phyloP scores from a whole-genome alignment of 2,113 vertebrate species.

The Malaclemys terrapin region DNA sequence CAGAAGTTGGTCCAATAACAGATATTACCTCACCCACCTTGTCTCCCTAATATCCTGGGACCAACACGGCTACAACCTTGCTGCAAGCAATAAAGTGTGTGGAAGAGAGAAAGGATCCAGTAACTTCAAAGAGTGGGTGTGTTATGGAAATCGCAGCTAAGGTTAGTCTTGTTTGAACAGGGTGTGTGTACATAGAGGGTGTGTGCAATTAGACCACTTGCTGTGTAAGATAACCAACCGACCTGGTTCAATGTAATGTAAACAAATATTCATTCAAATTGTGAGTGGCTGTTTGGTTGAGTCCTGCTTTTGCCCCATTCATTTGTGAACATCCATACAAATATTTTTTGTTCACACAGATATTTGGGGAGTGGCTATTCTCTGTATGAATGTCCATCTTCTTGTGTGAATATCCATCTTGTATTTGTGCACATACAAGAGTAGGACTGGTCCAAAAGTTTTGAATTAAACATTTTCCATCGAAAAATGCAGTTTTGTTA shows the following conservation, averaged over 20 bases:
- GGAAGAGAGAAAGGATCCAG: neutral
- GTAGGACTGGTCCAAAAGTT: neutral
- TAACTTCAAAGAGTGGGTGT: neutral
- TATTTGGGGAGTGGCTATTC: neutral
- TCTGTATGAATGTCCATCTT: neutral
- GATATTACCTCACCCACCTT: neutral
- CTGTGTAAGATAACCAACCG: neutral
- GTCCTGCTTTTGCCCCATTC: neutral
- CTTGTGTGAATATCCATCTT: neutral
- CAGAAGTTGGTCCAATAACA: neutral
- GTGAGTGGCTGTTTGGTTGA: neutral
- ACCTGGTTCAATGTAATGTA: neutral
- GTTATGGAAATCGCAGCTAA: neutral
- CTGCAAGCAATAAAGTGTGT: neutral
- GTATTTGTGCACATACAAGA: neutral
- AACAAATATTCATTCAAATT: neutral
- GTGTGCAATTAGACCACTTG: constrained; percentile 21
- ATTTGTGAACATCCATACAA: neutral
- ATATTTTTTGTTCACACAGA: neutral
- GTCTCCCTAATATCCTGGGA: neutral
- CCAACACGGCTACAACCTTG: neutral
- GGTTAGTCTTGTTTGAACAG: constrained; percentile 1
- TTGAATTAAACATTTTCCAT: no score
- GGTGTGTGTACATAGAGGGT: neutral
- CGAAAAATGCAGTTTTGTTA: no score